Conservation (phyloP, 2,888 invertebrate species). For the Cosmia trapezina region DNA sequence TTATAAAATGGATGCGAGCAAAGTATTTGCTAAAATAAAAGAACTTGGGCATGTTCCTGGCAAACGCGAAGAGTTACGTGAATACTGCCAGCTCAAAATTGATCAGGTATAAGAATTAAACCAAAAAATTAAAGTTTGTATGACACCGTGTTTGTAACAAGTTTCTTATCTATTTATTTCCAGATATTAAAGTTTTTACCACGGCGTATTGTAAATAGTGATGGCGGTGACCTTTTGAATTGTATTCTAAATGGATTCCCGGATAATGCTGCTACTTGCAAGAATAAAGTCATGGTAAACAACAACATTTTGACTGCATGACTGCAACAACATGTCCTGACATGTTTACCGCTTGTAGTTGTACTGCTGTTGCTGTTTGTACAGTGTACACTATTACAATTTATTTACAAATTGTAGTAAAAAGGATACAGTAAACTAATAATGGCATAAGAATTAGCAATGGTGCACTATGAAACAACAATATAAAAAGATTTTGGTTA, state of each 20-base stretch:
- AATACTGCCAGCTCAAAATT: constrained; percentile 77
- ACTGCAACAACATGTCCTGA: constrained; percentile 22
- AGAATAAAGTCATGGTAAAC: constrained; percentile 79
- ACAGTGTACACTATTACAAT: neutral
- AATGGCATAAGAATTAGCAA: neutral
- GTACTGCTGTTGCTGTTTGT: too few relatives aligned
- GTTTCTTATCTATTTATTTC: constrained; percentile 48
- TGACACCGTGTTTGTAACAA: neutral
- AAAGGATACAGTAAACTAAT: neutral
- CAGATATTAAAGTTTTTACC: constrained; percentile 80
- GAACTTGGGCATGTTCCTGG: constrained; percentile 78
- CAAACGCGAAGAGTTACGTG: constrained; percentile 78
- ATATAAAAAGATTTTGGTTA: neutral
- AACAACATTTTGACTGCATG: neutral
- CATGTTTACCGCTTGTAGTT: constrained; percentile 6
- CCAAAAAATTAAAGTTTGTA: neutral
- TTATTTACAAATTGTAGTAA: neutral
- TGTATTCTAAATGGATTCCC: constrained; percentile 81
- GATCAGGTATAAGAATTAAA: constrained; percentile 71
- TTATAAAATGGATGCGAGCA: constrained; percentile 70
- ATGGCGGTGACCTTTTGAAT: constrained; percentile 80
- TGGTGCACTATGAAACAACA: neutral
- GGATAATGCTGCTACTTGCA: constrained; percentile 68
- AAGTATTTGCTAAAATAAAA: constrained; percentile 76
- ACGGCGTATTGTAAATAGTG: constrained; percentile 78